Conservation (phyloP, 1,140 invertebrate species). For the Amyelois transitella region DNA sequence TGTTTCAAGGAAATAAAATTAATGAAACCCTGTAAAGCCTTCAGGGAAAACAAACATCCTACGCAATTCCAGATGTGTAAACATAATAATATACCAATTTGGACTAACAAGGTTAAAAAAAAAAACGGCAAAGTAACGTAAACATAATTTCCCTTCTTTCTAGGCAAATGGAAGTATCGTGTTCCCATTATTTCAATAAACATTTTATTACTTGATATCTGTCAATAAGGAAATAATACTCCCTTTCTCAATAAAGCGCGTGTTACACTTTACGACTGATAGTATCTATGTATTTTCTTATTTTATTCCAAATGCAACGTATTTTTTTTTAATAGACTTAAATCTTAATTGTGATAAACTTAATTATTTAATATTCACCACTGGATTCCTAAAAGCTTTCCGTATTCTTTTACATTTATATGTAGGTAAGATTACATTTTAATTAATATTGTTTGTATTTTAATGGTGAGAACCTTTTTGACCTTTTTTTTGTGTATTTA, state of each 20-base stretch:
- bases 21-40: neutral
- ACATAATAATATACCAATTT: slow-evolving; percentile 9
- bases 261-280: neutral
- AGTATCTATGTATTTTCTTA: too few relatives aligned
- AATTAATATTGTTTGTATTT: too few relatives aligned
- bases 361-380: too few relatives aligned
- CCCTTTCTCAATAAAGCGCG: neutral
- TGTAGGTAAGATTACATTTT: too few relatives aligned
- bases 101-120: slow-evolving; percentile 4
- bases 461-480: too few relatives aligned
- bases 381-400: too few relatives aligned
- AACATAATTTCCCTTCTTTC: slow-evolving; percentile 1
- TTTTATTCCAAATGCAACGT: too few relatives aligned
- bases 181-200: slow-evolving; percentile 7
- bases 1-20: neutral
- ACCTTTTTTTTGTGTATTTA: too few relatives aligned
- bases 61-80: neutral
- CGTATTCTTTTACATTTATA: too few relatives aligned
- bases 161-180: slow-evolving; percentile 7
- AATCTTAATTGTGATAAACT: too few relatives aligned
- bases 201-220: slow-evolving; percentile 9
- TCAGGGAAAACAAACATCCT: neutral
- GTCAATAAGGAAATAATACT: slow-evolving; percentile 3
- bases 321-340: too few relatives aligned
- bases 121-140: neutral